Conservation (phyloP, 2,113 vertebrate species). For the Cyanoliseus patagonus region DNA sequence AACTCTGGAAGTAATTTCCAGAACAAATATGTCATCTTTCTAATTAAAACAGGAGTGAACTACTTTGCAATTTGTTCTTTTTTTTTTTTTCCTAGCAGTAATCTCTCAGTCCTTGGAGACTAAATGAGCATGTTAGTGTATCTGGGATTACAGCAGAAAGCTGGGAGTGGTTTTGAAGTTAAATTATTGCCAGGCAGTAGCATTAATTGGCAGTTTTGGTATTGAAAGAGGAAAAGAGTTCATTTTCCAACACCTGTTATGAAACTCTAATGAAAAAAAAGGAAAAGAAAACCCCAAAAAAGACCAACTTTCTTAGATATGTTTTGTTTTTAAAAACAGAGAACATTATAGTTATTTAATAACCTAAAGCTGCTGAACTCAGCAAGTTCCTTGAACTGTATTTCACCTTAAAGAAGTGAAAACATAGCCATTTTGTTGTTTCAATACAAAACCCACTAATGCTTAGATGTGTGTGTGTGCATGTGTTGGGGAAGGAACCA, state of each 20-base stretch:
- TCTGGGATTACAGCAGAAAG: conserved; percentile 29
- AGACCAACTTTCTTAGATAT: not conserved
- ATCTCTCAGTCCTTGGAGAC: conserved; percentile 49
- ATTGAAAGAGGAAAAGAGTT: not conserved
- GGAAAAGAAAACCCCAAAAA: not conserved
- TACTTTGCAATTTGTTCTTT: not conserved
- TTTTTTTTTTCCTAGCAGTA: not conserved
- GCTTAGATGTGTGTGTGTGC: not conserved
- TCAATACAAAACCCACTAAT: not conserved
- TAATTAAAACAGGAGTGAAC: conserved; percentile 49
- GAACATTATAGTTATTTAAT: not conserved
- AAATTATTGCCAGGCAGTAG: not conserved
- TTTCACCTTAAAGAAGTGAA: not conserved
- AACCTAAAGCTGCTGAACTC: not conserved
- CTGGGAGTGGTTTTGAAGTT: not conserved
- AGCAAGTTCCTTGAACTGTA: not conserved
- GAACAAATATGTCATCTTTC: conserved; percentile 11
- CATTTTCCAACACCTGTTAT: not conserved
- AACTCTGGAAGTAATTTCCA: not conserved
- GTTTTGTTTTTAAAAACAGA: not conserved
- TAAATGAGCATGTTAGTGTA: conserved; percentile 14
- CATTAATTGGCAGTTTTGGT: conserved; percentile 20
- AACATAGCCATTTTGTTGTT: not conserved
- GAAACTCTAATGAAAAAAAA: not conserved
- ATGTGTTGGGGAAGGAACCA: not conserved